Percentiles rank a stretch among this genome's conserved stretches.
phyloP scores from a whole-genome alignment of 2,113 vertebrate species.

The Coturnix japonica region DNA sequence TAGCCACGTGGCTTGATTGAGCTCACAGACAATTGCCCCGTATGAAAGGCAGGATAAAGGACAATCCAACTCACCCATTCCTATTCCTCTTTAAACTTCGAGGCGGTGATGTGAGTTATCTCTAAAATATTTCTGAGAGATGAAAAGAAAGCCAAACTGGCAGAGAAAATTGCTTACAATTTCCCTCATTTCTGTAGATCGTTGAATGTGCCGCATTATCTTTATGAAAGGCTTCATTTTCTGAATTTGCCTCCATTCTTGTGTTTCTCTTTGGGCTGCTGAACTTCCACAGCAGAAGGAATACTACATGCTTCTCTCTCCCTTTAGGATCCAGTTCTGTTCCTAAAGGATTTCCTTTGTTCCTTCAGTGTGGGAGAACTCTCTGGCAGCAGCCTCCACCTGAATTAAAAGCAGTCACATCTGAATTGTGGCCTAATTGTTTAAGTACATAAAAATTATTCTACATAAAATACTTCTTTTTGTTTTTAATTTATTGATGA shows the following conservation, averaged over 20 bases:
- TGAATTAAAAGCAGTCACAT: constrained; percentile 35
- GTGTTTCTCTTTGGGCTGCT: not conserved
- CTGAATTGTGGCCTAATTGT: not conserved
- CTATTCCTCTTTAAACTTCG: not conserved
- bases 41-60: not conserved
- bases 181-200: constrained; percentile 12
- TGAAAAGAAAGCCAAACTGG: not conserved
- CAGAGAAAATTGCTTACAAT: constrained; percentile 30
- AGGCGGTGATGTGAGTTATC: not conserved
- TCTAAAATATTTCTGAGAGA: constrained; percentile 4
- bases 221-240: not conserved
- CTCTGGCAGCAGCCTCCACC: constrained; percentile 79
- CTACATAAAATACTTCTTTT: not conserved
- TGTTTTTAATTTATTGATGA: not conserved
- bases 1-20: not conserved
- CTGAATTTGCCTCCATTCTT: not conserved
- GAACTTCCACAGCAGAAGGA: constrained; percentile 76
- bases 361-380: constrained; percentile 80
- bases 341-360: constrained; percentile 73
- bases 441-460: not conserved
- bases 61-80: not conserved
- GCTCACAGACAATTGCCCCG: not conserved
- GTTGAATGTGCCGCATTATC: constrained; percentile 37
- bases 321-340: constrained; percentile 78
- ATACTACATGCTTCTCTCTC: constrained; percentile 81